Conservation (phyloP, 1,140 invertebrate genomes). For the Antheraea pernyi region DNA sequence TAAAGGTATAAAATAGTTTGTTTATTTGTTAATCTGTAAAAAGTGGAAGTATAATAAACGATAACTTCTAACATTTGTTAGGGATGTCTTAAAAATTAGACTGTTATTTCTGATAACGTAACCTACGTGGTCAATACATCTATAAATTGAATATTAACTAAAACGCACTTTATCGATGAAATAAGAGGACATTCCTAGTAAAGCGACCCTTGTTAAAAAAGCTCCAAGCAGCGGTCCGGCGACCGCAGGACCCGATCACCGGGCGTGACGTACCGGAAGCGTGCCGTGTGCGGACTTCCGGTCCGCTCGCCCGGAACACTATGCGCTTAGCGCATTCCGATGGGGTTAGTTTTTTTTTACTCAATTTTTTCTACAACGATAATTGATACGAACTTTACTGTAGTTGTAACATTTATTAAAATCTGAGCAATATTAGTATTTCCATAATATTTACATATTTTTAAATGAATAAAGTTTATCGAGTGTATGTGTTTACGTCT, state of each 20-base stretch:
- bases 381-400: background rate
- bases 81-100: no score
- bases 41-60: no score
- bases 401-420: background rate
- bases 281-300: slow-evolving; percentile 28
- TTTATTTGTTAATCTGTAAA: no score
- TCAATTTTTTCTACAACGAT: background rate
- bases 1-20: no score
- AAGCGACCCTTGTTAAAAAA: slow-evolving; percentile 22
- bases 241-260: slow-evolving; percentile 15
- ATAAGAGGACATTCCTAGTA: background rate
- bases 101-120: no score
- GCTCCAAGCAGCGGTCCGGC: slow-evolving; percentile 16
- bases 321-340: slow-evolving; percentile 25
- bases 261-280: slow-evolving; percentile 26
- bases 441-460: no score
- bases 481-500: no score
- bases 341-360: slow-evolving; percentile 12
- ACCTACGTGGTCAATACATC: no score
- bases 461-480: no score
- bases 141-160: background rate
- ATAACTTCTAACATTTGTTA: no score
- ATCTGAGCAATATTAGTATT: background rate
- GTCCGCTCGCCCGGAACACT: slow-evolving; percentile 23
- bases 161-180: background rate